phyloP scores from a whole-genome alignment of 2,113 vertebrate genomes.

The Eonycteris spelaea region DNA sequence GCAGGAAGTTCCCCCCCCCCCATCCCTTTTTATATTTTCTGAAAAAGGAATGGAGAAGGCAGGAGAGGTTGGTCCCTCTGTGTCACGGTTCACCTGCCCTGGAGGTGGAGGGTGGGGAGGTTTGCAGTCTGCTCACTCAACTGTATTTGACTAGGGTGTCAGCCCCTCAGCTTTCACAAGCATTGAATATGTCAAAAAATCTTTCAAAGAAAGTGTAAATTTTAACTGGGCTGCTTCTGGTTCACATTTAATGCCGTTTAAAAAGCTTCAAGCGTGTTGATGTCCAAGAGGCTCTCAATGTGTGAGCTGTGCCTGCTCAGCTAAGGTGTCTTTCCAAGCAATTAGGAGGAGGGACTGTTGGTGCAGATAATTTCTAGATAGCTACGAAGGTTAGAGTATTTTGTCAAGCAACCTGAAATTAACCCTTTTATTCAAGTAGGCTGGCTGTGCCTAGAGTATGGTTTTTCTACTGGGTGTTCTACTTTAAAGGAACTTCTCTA shows the following conservation, averaged over 20 bases:
- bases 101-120: constrained; percentile 82
- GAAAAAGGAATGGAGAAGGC: constrained; percentile 52
- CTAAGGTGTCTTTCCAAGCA: constrained; percentile 64
- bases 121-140: constrained; percentile 88
- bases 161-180: constrained; percentile 86
- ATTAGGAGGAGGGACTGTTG: constrained; percentile 63
- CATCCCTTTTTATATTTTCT: constrained; percentile 51
- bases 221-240: constrained; percentile 85
- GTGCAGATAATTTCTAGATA: constrained; percentile 46
- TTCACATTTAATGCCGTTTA: constrained; percentile 83
- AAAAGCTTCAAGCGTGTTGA: constrained; percentile 75
- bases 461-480: not conserved
- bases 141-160: constrained; percentile 88
- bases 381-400: constrained; percentile 40
- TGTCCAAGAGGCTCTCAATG: constrained; percentile 72
- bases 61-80: constrained; percentile 80
- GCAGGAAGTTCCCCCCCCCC: constrained; percentile 59
- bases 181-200: constrained; percentile 87
- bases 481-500: constrained; percentile 48
- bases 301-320: constrained; percentile 54
- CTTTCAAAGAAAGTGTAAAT: constrained; percentile 85
- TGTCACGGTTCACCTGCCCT: constrained; percentile 87
- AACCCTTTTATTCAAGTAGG: constrained; percentile 56
- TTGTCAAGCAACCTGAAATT: constrained; percentile 66
- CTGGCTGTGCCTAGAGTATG: not conserved